Evolutionary conservation across 2,888 invertebrate genomes (phyloP), one percentile per base, ranked within the genome.

Genomic region (Chalcis sispes): DNA sequence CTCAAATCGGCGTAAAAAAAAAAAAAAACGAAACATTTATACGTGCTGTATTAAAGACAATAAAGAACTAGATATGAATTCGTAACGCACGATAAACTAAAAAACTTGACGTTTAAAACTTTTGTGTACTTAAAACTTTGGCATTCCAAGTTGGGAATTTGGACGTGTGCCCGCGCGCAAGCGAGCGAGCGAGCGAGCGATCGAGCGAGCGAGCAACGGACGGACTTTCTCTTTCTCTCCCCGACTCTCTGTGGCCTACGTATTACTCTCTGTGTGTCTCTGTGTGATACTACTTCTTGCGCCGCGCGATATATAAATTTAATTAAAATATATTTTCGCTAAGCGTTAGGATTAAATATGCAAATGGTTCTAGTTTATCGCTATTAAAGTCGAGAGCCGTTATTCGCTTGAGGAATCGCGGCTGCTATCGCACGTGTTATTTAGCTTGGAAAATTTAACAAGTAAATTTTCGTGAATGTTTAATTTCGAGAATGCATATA

Each of bases 311-410:
- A 40, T 61, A 62, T 62, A 71, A 71, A 71, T 71, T 71, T 62
- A 71, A 71, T 71, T 71, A 71, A 71, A 71, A 71, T 62, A n/a
- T n/a, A 71, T 71, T 71, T 62, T 42, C 23, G 42, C 40, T 42
- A 66, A 66, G 52, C 54, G 36, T 10, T n/a, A 10, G 52, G 52
- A 66, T 52, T 40, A 18, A 20, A 20, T n/a, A 15, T 18, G 20
- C 27, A n/a, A 36, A 40, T 36, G 8, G 20, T n/a, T 27, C 32
- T 4, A 23, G 18, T 32, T 58, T 58, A 58, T 58, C 56, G 56
- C 32, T 1, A 23, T 50, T 18, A 42, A 36, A 42, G 42, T 15
- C 15, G 8, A 4, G 8, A 4, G 42, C 50, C 20, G 4, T 20
- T 20, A 20, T 20, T 20, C 4, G 18, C 20, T 50, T 50, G 50